Conservation (phyloP, 2,113 vertebrate species). For the Coptodon rendalli region DNA sequence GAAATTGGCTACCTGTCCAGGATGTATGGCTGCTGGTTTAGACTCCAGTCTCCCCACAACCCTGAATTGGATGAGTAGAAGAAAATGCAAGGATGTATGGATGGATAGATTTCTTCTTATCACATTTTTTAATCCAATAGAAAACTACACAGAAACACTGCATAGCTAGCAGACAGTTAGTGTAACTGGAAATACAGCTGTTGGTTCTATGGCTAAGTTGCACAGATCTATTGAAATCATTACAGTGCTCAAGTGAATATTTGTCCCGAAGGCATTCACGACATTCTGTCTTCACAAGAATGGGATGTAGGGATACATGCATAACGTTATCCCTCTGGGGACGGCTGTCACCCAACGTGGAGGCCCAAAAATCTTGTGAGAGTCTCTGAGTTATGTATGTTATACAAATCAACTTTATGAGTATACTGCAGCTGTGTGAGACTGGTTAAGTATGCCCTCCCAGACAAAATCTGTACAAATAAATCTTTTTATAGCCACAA, state of each 20-base stretch:
- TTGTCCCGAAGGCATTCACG: background rate
- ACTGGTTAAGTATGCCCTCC: constrained; percentile 28
- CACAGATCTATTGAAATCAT: background rate
- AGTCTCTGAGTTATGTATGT: constrained; percentile 29
- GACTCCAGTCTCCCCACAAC: background rate
- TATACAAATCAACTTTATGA: constrained; percentile 56
- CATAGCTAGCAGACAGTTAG: accelerated
- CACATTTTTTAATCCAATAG: accelerated
- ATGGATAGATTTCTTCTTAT: background rate
- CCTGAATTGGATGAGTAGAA: background rate
- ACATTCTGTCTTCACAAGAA: background rate
- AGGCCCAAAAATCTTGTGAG: background rate
- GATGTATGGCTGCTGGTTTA: background rate
- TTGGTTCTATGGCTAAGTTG: background rate
- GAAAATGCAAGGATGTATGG: background rate
- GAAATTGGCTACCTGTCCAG: background rate
- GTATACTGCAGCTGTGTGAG: constrained; percentile 15
- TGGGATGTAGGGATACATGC: background rate
- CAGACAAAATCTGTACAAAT: constrained; percentile 37
- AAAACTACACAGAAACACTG: background rate
- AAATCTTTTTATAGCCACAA: constrained; percentile 43
- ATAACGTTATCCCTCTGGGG: background rate
- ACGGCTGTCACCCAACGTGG: background rate
- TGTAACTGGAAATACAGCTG: background rate
- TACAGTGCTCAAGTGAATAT: background rate